A percentile compares a stretch with the other conserved stretches of the same genome.
Conservation (phyloP, 2,797 vertebrate genomes). For the Sebastes cheni region DNA sequence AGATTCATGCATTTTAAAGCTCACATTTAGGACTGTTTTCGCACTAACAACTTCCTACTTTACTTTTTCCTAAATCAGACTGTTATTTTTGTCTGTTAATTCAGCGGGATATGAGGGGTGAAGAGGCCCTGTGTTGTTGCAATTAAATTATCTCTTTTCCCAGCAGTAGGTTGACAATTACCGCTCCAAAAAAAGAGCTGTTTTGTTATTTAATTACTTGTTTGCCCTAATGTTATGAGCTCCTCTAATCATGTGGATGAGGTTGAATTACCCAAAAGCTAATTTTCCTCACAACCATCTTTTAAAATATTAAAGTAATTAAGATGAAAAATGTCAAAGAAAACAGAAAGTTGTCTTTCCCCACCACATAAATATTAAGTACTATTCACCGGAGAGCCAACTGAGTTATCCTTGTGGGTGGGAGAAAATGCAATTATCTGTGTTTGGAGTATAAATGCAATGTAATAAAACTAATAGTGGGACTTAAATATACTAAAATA, state of each 20-base stretch:
- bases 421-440: neutral
- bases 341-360: neutral
- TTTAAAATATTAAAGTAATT: slow-evolving; percentile 2
- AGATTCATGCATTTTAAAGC: neutral
- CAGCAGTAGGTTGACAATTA: slow-evolving; percentile 9
- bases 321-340: neutral
- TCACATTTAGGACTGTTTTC: neutral
- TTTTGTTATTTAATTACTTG: slow-evolving; percentile 18
- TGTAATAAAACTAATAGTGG: neutral
- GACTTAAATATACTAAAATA: neutral
- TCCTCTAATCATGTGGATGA: neutral
- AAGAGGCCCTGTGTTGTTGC: neutral
- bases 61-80: neutral
- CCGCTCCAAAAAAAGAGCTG: neutral
- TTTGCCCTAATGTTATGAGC: neutral
- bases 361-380: neutral
- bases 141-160: neutral
- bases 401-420: neutral
- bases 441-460: neutral
- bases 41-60: neutral
- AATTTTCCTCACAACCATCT: neutral
- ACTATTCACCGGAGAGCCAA: neutral
- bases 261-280: neutral
- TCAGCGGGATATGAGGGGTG: neutral
- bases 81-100: neutral